phyloP scores from a whole-genome alignment of 2,888 invertebrate genomes.

The Acanthoscelides obtectus region DNA sequence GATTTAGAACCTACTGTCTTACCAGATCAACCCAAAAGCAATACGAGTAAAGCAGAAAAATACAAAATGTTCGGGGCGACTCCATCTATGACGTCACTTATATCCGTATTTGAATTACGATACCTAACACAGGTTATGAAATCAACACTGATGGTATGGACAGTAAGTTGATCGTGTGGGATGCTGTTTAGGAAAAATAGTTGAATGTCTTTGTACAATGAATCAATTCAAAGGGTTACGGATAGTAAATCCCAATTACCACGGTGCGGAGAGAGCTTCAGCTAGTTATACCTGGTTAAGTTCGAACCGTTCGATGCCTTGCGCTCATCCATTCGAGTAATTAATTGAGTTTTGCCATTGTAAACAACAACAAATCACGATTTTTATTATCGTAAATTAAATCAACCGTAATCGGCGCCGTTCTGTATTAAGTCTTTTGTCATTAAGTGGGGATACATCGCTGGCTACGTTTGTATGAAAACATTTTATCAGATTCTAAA shows the following conservation, averaged over 20 bases:
- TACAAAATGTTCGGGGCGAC: too few relatives aligned
- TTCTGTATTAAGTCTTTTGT: conserved; percentile 5
- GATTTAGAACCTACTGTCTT: too few relatives aligned
- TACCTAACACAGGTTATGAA: too few relatives aligned
- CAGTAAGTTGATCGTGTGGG: too few relatives aligned
- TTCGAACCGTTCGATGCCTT: background rate
- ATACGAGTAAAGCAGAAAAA: too few relatives aligned
- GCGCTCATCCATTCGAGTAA: conserved; percentile 16
- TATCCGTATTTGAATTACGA: too few relatives aligned
- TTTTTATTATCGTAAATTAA: conserved; percentile 35
- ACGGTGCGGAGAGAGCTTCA: background rate
- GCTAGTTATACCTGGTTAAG: background rate
- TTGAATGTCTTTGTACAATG: too few relatives aligned
- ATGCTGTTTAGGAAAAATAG: too few relatives aligned
- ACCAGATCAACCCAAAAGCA: too few relatives aligned
- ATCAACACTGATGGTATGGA: too few relatives aligned
- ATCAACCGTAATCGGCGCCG: conserved; percentile 28
- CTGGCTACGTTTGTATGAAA: background rate
- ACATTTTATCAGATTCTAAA: background rate
- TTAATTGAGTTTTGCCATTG: conserved; percentile 32
- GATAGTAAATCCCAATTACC: background rate
- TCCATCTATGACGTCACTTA: too few relatives aligned
- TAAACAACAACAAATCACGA: conserved; percentile 31
- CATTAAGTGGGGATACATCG: background rate
- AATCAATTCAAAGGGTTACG: too few relatives aligned